Evolutionary conservation across 2,113 vertebrate species (phyloP).

Genomic region (Forbesichthys agassizii): DNA sequence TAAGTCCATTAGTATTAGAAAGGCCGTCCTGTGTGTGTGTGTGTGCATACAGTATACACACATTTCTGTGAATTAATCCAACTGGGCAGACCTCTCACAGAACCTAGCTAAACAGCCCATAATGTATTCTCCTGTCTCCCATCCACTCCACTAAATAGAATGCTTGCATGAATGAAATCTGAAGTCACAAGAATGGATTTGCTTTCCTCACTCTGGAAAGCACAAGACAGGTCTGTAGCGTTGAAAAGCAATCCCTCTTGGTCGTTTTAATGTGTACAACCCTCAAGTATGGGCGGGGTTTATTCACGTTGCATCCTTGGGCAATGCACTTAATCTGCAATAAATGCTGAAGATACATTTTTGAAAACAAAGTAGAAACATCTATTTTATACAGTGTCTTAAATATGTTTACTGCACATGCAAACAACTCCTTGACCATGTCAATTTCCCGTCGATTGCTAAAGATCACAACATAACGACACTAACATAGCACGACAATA

Average conservation of each 20-base stretch:
- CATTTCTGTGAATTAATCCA: slow-evolving; percentile 49
- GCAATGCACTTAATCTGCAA: no score
- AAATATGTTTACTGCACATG: no score
- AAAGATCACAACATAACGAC: no score
- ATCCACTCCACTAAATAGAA: slow-evolving; percentile 23
- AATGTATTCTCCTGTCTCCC: slow-evolving; percentile 33
- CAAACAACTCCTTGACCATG: no score
- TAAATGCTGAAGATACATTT: no score
- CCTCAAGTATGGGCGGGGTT: no score
- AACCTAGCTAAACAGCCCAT: slow-evolving; percentile 42
- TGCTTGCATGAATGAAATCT: slow-evolving; percentile 37
- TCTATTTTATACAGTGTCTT: no score
- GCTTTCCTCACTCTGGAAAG: slow-evolving; percentile 9
- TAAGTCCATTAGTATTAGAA: slow-evolving; percentile 59
- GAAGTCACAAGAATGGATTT: slow-evolving; percentile 31
- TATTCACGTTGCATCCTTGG: background rate
- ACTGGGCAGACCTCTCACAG: slow-evolving; percentile 40
- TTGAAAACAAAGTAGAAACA: no score
- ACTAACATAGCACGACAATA: no score
- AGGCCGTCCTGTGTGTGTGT: slow-evolving; percentile 26
- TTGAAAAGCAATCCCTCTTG: background rate
- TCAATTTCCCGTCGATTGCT: no score
- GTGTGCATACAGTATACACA: slow-evolving; percentile 49
- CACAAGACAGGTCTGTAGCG: slow-evolving; percentile 2
- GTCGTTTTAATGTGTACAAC: background rate